phyloP scores from a whole-genome alignment of 1,140 invertebrate genomes.

The Drosophila insularis region DNA sequence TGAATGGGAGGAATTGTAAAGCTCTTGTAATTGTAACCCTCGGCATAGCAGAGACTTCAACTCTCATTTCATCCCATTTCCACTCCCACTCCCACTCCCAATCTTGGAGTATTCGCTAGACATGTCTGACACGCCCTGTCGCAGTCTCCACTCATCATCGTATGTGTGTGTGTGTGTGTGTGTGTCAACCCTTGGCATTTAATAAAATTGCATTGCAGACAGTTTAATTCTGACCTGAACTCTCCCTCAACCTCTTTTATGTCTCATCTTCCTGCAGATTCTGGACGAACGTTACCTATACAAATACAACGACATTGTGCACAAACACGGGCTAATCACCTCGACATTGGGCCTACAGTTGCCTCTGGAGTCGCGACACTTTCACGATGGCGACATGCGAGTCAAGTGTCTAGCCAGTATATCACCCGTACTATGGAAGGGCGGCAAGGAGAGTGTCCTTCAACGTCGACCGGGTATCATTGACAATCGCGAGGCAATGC shows the following conservation, averaged over 20 bases:
- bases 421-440: conserved; percentile 85
- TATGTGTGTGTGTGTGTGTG: conserved; percentile 5
- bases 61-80: background rate
- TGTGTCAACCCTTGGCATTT: conserved; percentile 44
- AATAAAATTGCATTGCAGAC: conserved; percentile 46
- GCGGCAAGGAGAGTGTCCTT: conserved; percentile 84
- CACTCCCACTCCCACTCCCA: background rate
- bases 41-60: conserved; percentile 11
- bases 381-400: conserved; percentile 84
- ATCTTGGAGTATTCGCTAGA: conserved; percentile 53
- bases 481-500: conserved; percentile 85
- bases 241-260: conserved; percentile 5
- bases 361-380: conserved; percentile 83
- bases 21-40: conserved; percentile 70
- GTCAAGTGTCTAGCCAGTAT: conserved; percentile 85
- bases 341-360: conserved; percentile 84
- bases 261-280: conserved; percentile 80
- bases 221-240: conserved; percentile 48
- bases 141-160: conserved; percentile 15
- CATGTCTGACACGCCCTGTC: conserved; percentile 64
- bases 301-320: conserved; percentile 83
- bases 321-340: conserved; percentile 84
- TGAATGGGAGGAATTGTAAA: conserved; percentile 68
- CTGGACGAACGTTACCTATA: conserved; percentile 82
- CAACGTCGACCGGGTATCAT: conserved; percentile 84